Evolutionary conservation across 2,888 invertebrate species (phyloP), one percentile per base, ranked within the genome.

Genomic region (Eremobia ochroleuca): DNA sequence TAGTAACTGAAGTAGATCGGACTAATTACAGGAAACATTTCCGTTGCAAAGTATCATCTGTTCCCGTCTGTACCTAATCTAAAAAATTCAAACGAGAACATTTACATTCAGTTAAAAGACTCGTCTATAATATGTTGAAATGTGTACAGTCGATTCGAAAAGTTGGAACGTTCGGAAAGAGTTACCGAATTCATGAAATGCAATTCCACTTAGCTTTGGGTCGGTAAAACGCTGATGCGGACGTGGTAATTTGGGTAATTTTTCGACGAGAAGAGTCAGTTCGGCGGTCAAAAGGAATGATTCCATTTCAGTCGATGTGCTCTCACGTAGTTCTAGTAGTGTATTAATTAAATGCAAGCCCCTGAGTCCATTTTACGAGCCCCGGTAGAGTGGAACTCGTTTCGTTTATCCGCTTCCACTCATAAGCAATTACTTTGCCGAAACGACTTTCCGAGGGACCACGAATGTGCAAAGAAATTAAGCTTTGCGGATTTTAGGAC

Each of bases 341-440:
- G 95, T 95, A 96, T 96, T 96, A 96, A 96, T 96, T 96, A 96
- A 95, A 96, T 96, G 95, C 96, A 96, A 95, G 94, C 95, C 94
- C 93, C 94, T 89, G 95, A 96, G 95, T 95, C 95, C 96, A 94
- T 95, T 96, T 96, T 95, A 96, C 94, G 96, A 95, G 93, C 88
- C 92, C 92, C 93, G 89, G 88, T 90, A 94, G 94, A 95, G 95
- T 93, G 92, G 94, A 95, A 92, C 95, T 95, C 95, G 94, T 96
- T 95, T 92, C 95, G 95, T 94, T 96, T 95, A 96, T 96, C 95
- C 96, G 94, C 94, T 94, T 94, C 94, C 94, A 95, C 95, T 96
- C 96, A 96, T 96, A 96, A 96, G 96, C 96, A 96, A 96, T 96
- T 96, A 96, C 94, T 96, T 95, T 94, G 92, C 91, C 92, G 92